Evolutionary conservation across 2,888 invertebrate genomes (phyloP).

Genomic region (Augochlorella aurata): DNA sequence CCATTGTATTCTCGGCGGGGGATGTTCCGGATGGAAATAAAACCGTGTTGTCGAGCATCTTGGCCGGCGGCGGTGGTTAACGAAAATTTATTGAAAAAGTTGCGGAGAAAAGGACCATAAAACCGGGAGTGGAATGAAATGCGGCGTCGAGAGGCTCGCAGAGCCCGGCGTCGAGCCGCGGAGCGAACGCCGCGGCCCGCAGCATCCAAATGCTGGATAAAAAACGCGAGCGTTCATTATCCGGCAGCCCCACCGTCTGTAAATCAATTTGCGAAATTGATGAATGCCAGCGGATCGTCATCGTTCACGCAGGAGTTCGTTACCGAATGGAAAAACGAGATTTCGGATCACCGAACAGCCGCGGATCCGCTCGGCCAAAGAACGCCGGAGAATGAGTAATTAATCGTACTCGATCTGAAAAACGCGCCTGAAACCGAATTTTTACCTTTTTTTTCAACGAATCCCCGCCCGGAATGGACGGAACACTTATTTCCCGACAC

Average conservation of each 20-base stretch:
- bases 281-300: conserved; percentile 2
- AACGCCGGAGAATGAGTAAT: conserved; percentile 33
- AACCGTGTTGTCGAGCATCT: conserved; percentile 18
- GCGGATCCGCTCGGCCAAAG: neutral
- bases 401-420: conserved; percentile 22
- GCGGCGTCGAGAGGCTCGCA: neutral
- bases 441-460: neutral
- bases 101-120: conserved; percentile 9
- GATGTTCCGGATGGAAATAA: conserved; percentile 20
- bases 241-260: neutral
- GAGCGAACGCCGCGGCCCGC: no score
- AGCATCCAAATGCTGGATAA: neutral
- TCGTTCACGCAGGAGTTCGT: conserved; percentile 12
- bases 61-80: conserved; percentile 26
- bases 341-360: conserved; percentile 8
- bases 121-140: conserved; percentile 11
- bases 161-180: neutral
- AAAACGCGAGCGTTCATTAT: conserved; percentile 13
- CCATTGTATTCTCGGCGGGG: neutral
- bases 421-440: neutral
- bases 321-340: conserved; percentile 2
- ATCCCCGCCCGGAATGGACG: no score
- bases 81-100: conserved; percentile 41
- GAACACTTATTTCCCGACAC: no score
- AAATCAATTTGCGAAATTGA: conserved; percentile 28